phyloP scores from a whole-genome alignment of 2,888 invertebrate species.

The Monoplex corrugatus region DNA sequence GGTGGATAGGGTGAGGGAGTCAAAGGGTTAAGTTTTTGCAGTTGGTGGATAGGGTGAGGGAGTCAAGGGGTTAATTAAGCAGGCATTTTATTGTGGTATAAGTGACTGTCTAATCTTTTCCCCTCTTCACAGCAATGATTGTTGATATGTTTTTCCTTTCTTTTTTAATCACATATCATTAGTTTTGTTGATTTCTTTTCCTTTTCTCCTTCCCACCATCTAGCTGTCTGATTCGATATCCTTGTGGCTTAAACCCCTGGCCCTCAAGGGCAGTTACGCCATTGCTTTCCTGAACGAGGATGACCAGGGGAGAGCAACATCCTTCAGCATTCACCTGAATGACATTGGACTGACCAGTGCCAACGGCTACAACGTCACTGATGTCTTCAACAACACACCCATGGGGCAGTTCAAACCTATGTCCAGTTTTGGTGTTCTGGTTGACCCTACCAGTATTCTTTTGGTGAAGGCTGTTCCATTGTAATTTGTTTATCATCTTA shows the following conservation, averaged over 20 bases:
- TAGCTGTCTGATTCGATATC: constrained; percentile 49
- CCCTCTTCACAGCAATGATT: too few relatives aligned
- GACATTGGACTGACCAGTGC: constrained; percentile 53
- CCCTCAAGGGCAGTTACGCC: constrained; percentile 41
- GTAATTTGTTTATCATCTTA: too few relatives aligned
- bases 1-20: too few relatives aligned
- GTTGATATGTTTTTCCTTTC: too few relatives aligned
- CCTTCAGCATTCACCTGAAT: constrained; percentile 31
- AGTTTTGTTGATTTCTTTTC: too few relatives aligned
- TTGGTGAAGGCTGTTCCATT: constrained; percentile 32
- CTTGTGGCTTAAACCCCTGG: constrained; percentile 55
- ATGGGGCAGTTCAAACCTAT: constrained; percentile 41
- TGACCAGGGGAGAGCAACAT: constrained; percentile 47
- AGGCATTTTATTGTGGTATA: too few relatives aligned
- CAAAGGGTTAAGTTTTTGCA: too few relatives aligned
- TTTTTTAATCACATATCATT: too few relatives aligned
- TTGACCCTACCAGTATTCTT: constrained; percentile 54
- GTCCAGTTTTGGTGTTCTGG: constrained; percentile 37
- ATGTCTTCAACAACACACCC: constrained; percentile 52
- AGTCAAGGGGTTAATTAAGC: too few relatives aligned
- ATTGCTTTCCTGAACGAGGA: constrained; percentile 55
- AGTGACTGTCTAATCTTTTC: too few relatives aligned
- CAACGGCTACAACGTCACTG: constrained; percentile 53
- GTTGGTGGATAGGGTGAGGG: too few relatives aligned
- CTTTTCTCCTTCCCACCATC: too few relatives aligned